phyloP scores from a whole-genome alignment of 2,113 vertebrate genomes.

The Chamaea fasciata region DNA sequence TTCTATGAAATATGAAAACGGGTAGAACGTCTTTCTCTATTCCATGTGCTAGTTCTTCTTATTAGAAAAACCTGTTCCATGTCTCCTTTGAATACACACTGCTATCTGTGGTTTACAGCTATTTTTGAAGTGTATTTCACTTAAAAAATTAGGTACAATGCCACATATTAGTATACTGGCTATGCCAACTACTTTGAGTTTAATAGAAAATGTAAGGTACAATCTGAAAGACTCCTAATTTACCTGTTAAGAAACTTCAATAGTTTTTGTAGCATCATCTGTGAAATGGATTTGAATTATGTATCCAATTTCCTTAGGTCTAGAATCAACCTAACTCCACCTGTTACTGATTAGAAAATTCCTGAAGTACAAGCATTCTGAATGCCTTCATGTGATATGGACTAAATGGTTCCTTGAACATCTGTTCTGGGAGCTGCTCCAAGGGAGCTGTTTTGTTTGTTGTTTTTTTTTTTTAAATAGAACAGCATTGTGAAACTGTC shows the following conservation, averaged over 20 bases:
- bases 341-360: not conserved
- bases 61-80: not conserved
- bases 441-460: no score
- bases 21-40: fast-evolving
- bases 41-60: not conserved
- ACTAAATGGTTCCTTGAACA: not conserved
- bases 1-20: not conserved
- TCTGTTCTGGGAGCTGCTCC: not conserved
- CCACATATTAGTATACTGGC: not conserved
- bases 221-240: not conserved
- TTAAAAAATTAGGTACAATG: not conserved
- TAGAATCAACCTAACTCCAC: not conserved
- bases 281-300: not conserved
- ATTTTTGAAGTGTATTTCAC: not conserved
- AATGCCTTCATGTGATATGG: not conserved
- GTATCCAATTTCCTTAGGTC: not conserved
- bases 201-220: not conserved
- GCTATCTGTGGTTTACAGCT: not conserved
- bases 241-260: not conserved
- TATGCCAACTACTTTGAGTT: not conserved
- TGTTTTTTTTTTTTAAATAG: not conserved
- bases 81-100: not conserved
- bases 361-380: not conserved
- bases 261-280: not conserved
- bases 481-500: not conserved